Evolutionary conservation across 2,113 vertebrate genomes (phyloP).

Genomic region (Ciconia boyciana): DNA sequence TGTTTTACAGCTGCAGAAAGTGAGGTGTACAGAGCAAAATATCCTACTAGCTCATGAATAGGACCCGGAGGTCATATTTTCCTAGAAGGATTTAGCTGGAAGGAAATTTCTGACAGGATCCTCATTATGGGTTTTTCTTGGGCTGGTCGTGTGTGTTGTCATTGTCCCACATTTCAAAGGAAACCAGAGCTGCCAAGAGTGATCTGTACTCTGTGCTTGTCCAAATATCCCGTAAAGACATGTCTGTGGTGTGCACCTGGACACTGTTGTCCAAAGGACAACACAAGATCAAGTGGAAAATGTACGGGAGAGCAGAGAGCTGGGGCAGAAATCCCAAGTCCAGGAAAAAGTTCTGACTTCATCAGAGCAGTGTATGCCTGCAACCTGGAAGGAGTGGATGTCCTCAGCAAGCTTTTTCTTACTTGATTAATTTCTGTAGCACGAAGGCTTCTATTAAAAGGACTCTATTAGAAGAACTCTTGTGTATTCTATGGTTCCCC

Average conservation of each 20-base stretch:
- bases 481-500: neutral
- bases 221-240: neutral
- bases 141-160: neutral
- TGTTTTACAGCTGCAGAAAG: neutral
- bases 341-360: neutral
- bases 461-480: neutral
- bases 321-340: neutral
- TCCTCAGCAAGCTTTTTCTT: neutral
- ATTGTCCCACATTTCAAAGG: neutral
- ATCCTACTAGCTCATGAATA: neutral
- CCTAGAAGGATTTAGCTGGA: neutral
- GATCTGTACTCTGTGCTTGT: neutral
- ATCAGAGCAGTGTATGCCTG: neutral
- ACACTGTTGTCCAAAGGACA: neutral
- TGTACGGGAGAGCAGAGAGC: neutral
- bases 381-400: neutral
- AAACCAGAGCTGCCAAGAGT: neutral
- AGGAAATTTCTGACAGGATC: neutral
- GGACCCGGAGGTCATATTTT: neutral
- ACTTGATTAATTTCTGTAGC: neutral
- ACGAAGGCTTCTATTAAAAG: neutral
- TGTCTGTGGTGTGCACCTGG: neutral
- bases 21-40: neutral
- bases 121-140: neutral
- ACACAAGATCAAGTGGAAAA: neutral